A percentile compares a stretch with the other conserved stretches of the same genome.
phyloP scores from a whole-genome alignment of 2,888 invertebrate genomes.

The Mystacides longicornis region DNA sequence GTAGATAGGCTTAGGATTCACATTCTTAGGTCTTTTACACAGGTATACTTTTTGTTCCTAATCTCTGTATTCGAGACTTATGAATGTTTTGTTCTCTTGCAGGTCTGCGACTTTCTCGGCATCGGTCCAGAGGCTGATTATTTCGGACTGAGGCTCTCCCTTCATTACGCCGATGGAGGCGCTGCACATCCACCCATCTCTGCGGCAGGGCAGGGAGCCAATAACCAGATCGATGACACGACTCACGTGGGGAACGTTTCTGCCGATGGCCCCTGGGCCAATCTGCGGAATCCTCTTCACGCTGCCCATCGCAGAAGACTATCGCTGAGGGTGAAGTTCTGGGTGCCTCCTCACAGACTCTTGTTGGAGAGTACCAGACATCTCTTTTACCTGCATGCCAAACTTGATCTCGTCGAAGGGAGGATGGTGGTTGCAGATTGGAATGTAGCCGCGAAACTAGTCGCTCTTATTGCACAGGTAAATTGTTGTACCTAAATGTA shows the following conservation, averaged over 20 bases:
- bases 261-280: constrained; percentile 72
- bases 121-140: constrained; percentile 83
- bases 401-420: constrained; percentile 66
- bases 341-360: constrained; percentile 83
- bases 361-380: constrained; percentile 81
- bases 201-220: not conserved
- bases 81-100: constrained; percentile 24
- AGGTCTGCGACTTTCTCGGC: constrained; percentile 79
- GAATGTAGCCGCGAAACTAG: constrained; percentile 60
- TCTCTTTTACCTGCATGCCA: constrained; percentile 79
- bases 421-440: constrained; percentile 63
- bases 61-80: no score
- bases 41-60: no score
- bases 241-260: constrained; percentile 46
- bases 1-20: no score
- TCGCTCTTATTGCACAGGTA: constrained; percentile 67
- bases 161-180: constrained; percentile 31
- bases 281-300: constrained; percentile 73
- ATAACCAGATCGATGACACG: constrained; percentile 34
- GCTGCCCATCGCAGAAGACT: constrained; percentile 54
- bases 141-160: constrained; percentile 68
- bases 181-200: constrained; percentile 3
- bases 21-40: no score
- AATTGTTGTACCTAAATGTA: no score
- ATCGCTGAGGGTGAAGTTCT: constrained; percentile 77